Percentiles rank a stretch among this genome's conserved stretches.
These are phyloP conservation scores for Argyresthia goedartella DNA, from an alignment of 2,888 invertebrate species.

Conservation along the genomic window DNA sequence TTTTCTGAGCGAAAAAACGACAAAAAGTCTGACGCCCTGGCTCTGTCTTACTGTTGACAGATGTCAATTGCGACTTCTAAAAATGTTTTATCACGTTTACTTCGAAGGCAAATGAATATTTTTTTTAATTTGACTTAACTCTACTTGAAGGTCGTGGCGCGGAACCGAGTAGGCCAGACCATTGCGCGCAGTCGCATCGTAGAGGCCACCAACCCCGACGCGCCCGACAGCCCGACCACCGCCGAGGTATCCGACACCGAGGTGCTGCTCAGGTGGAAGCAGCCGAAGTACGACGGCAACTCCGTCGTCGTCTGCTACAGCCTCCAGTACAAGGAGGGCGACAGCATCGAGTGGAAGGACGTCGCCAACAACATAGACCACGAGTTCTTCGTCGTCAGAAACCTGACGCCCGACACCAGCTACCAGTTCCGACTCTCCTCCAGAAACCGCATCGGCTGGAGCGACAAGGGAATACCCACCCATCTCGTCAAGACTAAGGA, in stretches of 20 bases:
- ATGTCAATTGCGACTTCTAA: no score
- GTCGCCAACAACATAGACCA: conserved; percentile 92
- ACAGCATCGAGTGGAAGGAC: conserved; percentile 87
- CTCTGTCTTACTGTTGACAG: no score
- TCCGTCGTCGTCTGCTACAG: conserved; percentile 91
- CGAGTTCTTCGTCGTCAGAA: conserved; percentile 88
- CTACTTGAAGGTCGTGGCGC: conserved; percentile 84
- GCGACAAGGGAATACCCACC: conserved; percentile 89
- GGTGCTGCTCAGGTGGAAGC: conserved; percentile 91
- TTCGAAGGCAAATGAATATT: no score
- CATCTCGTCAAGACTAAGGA: conserved; percentile 78
- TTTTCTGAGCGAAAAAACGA: no score
- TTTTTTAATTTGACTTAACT: no score
- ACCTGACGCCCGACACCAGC: conserved; percentile 81
- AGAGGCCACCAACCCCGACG: conserved; percentile 83
- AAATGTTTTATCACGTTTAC: no score
- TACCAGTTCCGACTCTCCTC: conserved; percentile 93
- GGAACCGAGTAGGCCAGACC: conserved; percentile 88
- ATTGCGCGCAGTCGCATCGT: conserved; percentile 82
- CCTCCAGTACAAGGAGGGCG: conserved; percentile 84
- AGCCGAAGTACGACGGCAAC: conserved; percentile 93
- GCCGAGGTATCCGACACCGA: conserved; percentile 87
- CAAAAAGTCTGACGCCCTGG: no score
- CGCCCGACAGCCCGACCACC: conserved; percentile 92
- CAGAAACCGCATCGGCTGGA: conserved; percentile 93